Conservation (phyloP, 2,797 vertebrate species). For the Scleropages formosus region DNA sequence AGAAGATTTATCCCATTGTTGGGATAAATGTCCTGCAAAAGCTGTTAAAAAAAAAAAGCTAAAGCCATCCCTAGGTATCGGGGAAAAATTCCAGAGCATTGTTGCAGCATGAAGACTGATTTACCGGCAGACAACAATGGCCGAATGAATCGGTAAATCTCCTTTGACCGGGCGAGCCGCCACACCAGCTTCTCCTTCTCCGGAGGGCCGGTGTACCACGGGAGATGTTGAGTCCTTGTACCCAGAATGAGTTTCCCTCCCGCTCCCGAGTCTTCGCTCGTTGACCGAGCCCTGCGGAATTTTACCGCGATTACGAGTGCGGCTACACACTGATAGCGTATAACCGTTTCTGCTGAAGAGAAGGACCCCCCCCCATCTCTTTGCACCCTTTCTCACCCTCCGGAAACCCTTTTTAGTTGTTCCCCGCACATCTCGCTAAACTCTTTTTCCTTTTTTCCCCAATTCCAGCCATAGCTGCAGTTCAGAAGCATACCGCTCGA, state of each 20-base stretch:
- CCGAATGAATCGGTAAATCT: conserved; percentile 53
- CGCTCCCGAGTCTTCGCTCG: conserved; percentile 21
- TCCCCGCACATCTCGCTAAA: conserved; percentile 26
- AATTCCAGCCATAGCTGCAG: conserved; percentile 28
- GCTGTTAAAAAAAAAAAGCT: conserved; percentile 37
- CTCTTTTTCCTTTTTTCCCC: conserved; percentile 25
- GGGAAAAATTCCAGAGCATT: conserved; percentile 32
- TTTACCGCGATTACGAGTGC: conserved; percentile 45
- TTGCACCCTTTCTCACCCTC: no score
- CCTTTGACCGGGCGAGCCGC: conserved; percentile 56
- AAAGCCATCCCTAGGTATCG: conserved; percentile 41
- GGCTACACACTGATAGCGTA: conserved; percentile 35
- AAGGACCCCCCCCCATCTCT: conserved; percentile 4
- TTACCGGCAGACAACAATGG: conserved; percentile 44
- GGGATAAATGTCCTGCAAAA: conserved; percentile 54
- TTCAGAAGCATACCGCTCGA: conserved; percentile 40
- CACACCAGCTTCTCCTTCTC: conserved; percentile 45
- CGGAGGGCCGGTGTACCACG: conserved; percentile 36
- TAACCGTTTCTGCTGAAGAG: conserved; percentile 24
- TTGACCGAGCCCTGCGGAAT: conserved; percentile 39
- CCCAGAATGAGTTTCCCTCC: conserved; percentile 32
- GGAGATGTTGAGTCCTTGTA: conserved; percentile 38
- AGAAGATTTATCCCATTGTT: conserved; percentile 66
- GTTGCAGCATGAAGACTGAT: conserved; percentile 49
- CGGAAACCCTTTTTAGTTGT: no score